Evolutionary conservation across 64 coral and sea anemone genomes (phyloP), one percentile per base, ranked within the genome.

Genomic region (Montipora sp.): DNA sequence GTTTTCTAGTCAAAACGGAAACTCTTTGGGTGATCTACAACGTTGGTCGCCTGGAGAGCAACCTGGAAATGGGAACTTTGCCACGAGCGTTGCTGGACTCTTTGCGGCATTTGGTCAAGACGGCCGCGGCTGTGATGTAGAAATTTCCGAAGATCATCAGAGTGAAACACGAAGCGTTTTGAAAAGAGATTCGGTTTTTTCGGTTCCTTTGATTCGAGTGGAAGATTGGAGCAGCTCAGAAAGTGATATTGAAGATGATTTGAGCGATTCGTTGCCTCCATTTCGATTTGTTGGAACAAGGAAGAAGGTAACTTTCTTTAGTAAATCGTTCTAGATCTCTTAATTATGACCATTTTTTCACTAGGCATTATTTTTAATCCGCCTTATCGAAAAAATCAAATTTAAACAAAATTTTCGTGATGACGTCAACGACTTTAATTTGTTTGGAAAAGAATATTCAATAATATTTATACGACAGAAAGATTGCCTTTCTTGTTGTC

Each of bases 171-270:
- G 82, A 85, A 59, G 15, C 19, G 71, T 22, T 50, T 46, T 7
- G 45, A 72, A 80, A 75, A 83, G 75, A 49, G 70, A 92, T 77
- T 92, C 90, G 22, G 23, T 51, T 2, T 92, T 92, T 67, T 84
- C 67, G 19, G 73, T 92, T 73, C 90, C 90, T 6, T 77, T 82
- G 59, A 92, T 92, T 85, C 74, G 80, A 14, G 72, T 92, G 19
- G 90, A 92, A 66, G 90, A 92, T 48, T 92, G 90, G 90, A 92
- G 90, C 75, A 70, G 45, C n/a, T 85, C 82, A 19, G 82, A 85
- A 21, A 85, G 82, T 20, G 82, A 85, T 48, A 85, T 85, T 9
- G 90, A 92, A 65, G 80, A 84, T 10, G 82, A 77, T 15, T 77
- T 84, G 10, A 79, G 77, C 57, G 90, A 92, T 9, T 75, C 51